A percentile compares a stretch with the other conserved stretches of the same genome.
phyloP scores from a whole-genome alignment of 2,888 invertebrate genomes.

The Synergus umbraculus region DNA sequence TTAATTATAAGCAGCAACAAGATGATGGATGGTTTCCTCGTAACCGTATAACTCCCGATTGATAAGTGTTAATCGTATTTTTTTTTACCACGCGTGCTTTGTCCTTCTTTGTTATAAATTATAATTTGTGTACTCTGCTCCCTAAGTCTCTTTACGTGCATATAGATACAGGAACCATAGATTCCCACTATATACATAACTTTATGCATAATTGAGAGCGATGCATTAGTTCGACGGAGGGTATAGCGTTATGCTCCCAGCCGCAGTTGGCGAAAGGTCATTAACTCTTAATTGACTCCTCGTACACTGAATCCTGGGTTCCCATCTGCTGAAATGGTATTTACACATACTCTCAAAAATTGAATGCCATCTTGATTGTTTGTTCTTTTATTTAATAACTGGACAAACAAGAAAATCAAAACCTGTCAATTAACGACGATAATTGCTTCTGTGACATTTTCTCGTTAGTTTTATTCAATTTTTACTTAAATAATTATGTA shows the following conservation, averaged over 20 bases:
- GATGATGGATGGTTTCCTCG: conserved; percentile 57
- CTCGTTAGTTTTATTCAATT: not conserved
- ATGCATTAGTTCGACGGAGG: conserved; percentile 12
- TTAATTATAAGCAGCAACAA: conserved; percentile 39
- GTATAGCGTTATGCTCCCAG: conserved; percentile 5
- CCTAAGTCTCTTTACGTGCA: not conserved
- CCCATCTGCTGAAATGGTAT: not conserved
- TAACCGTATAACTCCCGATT: conserved; percentile 45
- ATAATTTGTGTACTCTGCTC: conserved; percentile 17
- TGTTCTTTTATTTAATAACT: conserved; percentile 31
- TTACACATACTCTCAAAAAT: not conserved
- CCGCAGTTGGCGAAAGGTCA: conserved; percentile 29
- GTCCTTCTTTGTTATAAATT: conserved; percentile 52
- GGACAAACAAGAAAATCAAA: not conserved
- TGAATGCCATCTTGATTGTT: not conserved
- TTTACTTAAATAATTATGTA: too few relatives aligned
- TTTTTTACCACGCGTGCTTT: conserved; percentile 45
- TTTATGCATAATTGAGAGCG: conserved; percentile 26
- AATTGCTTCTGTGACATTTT: not conserved
- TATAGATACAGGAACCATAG: not conserved
- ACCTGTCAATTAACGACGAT: not conserved
- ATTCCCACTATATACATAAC: conserved; percentile 16
- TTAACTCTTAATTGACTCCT: conserved; percentile 34
- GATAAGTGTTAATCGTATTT: conserved; percentile 37
- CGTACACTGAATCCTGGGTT: not conserved